Conservation (phyloP, 2,797 vertebrate genomes). For the Sebastes itinus region DNA sequence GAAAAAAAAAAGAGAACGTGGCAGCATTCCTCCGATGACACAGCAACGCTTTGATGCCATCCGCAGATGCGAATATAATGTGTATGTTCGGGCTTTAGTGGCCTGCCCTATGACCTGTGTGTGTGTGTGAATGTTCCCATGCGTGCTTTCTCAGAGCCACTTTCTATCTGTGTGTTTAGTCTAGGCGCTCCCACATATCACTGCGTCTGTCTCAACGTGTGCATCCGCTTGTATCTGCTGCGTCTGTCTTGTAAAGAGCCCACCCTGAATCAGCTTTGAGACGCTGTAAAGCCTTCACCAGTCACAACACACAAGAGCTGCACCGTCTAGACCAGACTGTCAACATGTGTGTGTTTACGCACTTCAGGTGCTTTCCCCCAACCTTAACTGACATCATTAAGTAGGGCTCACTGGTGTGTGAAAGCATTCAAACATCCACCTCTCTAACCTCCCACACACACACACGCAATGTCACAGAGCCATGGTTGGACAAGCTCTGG, state of each 20-base stretch:
- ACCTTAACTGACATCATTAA: conserved; percentile 54
- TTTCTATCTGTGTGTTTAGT: conserved; percentile 64
- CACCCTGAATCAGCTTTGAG: conserved; percentile 38
- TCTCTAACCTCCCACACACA: conserved; percentile 20
- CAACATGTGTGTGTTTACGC: conserved; percentile 58
- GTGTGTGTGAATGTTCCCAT: conserved; percentile 46
- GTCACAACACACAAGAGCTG: conserved; percentile 3
- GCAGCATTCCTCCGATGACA: conserved; percentile 65
- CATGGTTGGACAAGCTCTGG: conserved; percentile 5
- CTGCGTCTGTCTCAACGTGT: conserved; percentile 7
- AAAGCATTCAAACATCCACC: conserved; percentile 28
- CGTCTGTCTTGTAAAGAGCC: conserved; percentile 44
- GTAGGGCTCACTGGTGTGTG: conserved; percentile 24
- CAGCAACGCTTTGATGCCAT: conserved; percentile 56
- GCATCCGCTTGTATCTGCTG: conserved; percentile 32
- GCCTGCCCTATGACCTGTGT: conserved; percentile 48
- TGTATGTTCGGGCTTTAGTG: conserved; percentile 39
- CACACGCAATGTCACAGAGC: conserved; percentile 1
- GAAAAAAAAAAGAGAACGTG: conserved; percentile 8
- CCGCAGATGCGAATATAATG: conserved; percentile 67
- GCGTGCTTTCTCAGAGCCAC: conserved; percentile 44
- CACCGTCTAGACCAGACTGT: conserved; percentile 12
- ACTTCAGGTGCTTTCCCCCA: conserved; percentile 68
- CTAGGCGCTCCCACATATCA: conserved; percentile 40
- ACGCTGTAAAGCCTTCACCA: conserved; percentile 42